These are phyloP conservation scores for Cichlasoma orientale DNA, from an alignment of 2,797 vertebrate genomes.

Conservation along the genomic window DNA sequence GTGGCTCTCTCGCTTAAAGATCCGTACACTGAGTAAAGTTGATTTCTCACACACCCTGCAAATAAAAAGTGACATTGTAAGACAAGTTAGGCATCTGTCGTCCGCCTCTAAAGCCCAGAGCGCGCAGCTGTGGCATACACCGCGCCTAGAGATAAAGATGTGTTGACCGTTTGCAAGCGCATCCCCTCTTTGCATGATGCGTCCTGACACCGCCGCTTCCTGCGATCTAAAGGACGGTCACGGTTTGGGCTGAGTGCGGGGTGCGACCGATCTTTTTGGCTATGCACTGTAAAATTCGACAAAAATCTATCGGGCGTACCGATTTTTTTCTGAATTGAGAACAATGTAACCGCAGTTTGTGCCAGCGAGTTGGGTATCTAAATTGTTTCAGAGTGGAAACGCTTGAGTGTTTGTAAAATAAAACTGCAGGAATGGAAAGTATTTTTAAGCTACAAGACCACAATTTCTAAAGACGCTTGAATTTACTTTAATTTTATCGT, in stretches of 20 bases:
- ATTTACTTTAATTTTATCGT: neutral
- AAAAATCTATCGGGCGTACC: neutral
- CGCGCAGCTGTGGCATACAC: slow-evolving; percentile 67
- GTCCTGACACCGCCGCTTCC: slow-evolving; percentile 61
- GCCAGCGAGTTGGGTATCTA: neutral
- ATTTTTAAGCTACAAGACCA: neutral
- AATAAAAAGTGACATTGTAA: slow-evolving; percentile 44
- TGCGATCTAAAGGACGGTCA: slow-evolving; percentile 42
- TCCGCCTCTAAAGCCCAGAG: slow-evolving; percentile 52
- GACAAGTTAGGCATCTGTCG: slow-evolving; percentile 45
- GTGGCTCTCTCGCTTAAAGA: neutral
- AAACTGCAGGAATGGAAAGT: neutral
- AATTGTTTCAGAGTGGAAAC: neutral
- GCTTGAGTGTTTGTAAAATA: neutral
- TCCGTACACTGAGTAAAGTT: neutral
- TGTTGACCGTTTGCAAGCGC: slow-evolving; percentile 48
- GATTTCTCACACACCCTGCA: neutral
- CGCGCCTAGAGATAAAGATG: slow-evolving; percentile 57
- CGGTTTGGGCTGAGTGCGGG: neutral
- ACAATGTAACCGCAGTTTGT: neutral
- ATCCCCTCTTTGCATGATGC: slow-evolving; percentile 43
- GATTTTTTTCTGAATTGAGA: neutral
- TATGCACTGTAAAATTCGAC: neutral
- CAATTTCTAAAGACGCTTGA: neutral
- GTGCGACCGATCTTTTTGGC: neutral